A percentile compares a stretch with the other conserved stretches of the same genome.
These are phyloP conservation scores for Pseudochaenichthys georgianus DNA, from an alignment of 2,797 vertebrate species.

Conservation along the genomic window DNA sequence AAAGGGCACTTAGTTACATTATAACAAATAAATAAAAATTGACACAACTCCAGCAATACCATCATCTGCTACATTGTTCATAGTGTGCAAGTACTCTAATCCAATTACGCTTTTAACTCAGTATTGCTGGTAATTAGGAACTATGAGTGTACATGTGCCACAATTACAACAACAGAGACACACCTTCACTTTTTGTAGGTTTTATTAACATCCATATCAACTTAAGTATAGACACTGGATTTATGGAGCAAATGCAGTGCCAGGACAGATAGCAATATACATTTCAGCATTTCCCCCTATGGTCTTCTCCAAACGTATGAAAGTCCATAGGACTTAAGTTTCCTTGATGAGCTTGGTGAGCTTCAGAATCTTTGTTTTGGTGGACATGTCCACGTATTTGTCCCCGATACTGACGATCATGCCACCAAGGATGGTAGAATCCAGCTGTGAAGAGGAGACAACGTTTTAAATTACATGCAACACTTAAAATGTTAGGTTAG, in stretches of 20 bases:
- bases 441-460: constrained; percentile 80
- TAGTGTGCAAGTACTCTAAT: neutral
- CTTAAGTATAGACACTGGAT: constrained; percentile 72
- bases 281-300: constrained; percentile 48
- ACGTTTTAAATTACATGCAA: constrained; percentile 7
- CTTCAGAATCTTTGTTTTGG: constrained; percentile 95
- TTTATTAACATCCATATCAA: constrained; percentile 81
- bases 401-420: constrained; percentile 98
- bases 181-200: constrained; percentile 44
- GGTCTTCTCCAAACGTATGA: constrained; percentile 37
- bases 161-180: constrained; percentile 21
- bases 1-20: too few relatives aligned
- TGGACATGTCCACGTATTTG: constrained; percentile 89
- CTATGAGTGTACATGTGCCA: neutral
- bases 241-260: constrained; percentile 66
- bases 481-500: neutral
- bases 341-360: constrained; percentile 91
- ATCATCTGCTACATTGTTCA: neutral
- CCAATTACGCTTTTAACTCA: neutral
- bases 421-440: constrained; percentile 92
- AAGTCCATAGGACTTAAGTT: constrained; percentile 83
- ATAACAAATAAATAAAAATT: neutral
- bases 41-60: rapidly evolving
- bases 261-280: constrained; percentile 69
- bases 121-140: neutral